Base-by-base conservation (phyloP, 2,888 invertebrate species). In the Altica lythri region DNA sequence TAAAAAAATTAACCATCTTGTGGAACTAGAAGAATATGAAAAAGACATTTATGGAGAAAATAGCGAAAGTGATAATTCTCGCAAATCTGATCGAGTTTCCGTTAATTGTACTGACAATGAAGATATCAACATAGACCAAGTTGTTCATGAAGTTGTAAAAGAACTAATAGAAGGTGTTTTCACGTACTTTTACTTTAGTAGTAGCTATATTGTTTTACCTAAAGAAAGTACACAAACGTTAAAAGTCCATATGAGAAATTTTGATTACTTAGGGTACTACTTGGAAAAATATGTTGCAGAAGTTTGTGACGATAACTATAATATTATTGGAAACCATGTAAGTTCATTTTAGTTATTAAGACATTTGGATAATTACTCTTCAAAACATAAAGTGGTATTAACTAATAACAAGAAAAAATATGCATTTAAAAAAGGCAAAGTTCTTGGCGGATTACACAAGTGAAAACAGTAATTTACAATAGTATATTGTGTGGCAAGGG, bases 181-280 rank as follows among this genome's bases (percentile, higher is more conserved):
- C n/a, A 59, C 55, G 29, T 29, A 53, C 25, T 64, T 64, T 40
- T 22, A 16, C 4, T 61, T 63, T 14, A 54, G 58, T 14, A 13
- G 34, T 6, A 47, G 16, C 22, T 59, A 14, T 19, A 42, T 61
- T n/a, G 35, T 50, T 12, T 30, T 62, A 5, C 16, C 42, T 6
- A 29, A 18, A n/a, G 18, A 6, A 4, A 53, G 55, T 6, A 52
- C 55, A 25, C 25, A 34, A 16, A 38, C n/a, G 22, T 8, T 62
- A 1, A 62, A 58, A 38, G 45, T 65, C 10, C 18, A 19, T 12
- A 60, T 65, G 16, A 63, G 58, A 42, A 60, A 64, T 29, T 43
- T 57, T 2, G 56, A 57, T n/a, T 50, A 61, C 40, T 27, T 57
- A 8, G 64, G 65, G n/a, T 50, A 56, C 29, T 63, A 63, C 44